Conservation (phyloP, 1,140 invertebrate species). For the Cryptotermes secundus region DNA sequence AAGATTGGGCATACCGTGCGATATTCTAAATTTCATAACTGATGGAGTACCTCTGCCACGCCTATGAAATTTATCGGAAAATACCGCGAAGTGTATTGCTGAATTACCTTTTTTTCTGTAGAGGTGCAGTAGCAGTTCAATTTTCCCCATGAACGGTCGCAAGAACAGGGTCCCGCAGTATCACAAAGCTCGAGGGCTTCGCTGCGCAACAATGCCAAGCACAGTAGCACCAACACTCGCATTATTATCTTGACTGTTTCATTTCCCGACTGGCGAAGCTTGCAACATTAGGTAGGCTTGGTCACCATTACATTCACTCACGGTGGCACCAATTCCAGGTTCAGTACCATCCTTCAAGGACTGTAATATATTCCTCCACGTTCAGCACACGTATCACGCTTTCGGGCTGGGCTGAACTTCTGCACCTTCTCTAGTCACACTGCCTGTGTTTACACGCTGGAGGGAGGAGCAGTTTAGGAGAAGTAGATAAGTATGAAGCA, state of each 20-base stretch:
- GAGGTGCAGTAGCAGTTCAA: neutral
- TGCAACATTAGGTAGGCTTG: no score
- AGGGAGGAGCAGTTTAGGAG: neutral
- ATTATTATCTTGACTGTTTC: neutral
- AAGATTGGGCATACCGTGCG: no score
- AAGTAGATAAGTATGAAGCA: no score
- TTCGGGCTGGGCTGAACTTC: neutral
- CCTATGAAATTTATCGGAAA: no score
- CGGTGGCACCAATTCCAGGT: no score
- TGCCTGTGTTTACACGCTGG: neutral
- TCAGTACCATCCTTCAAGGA: neutral
- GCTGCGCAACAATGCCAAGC: neutral
- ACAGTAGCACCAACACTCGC: conserved; percentile 1
- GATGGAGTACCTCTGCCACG: no score
- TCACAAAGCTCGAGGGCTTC: neutral
- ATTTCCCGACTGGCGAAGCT: no score
- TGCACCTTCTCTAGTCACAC: neutral
- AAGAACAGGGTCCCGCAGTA: neutral
- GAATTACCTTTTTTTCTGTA: neutral
- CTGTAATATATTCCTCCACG: neutral
- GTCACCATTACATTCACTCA: no score
- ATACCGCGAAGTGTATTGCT: neutral
- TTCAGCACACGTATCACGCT: no score
- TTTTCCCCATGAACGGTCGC: neutral
- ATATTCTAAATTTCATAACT: no score